Evolutionary conservation across 2,113 vertebrate species (phyloP).

Genomic region (Syngnathus typhle): DNA sequence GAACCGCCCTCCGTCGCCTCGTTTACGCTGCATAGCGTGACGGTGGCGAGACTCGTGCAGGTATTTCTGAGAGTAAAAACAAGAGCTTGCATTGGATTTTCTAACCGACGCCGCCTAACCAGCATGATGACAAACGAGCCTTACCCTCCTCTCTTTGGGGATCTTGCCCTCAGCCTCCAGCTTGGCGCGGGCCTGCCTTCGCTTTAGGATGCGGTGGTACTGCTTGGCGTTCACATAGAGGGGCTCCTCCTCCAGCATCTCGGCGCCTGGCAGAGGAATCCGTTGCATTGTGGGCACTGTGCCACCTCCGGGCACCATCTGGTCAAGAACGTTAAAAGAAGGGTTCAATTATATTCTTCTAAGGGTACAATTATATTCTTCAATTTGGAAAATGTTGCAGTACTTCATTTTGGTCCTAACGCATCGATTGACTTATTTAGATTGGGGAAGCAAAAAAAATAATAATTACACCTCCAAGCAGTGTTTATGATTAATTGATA

Average conservation of each 20-base stretch:
- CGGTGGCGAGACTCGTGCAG: constrained; percentile 93
- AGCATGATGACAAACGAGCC: constrained; percentile 9
- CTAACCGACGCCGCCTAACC: background rate
- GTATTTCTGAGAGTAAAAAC: constrained; percentile 80
- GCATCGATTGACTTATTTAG: background rate
- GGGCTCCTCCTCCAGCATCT: constrained; percentile 97
- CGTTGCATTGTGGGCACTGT: constrained; percentile 90
- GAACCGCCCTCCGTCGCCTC: constrained; percentile 93
- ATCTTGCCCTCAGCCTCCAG: constrained; percentile 97
- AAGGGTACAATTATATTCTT: background rate
- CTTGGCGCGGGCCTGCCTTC: constrained; percentile 91
- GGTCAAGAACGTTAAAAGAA: background rate
- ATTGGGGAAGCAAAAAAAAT: too few relatives aligned
- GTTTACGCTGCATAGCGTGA: constrained; percentile 94
- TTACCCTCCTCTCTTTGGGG: constrained; percentile 93
- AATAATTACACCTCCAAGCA: constrained; percentile 13
- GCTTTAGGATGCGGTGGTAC: constrained; percentile 95
- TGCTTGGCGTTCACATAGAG: constrained; percentile 98
- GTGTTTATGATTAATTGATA: constrained; percentile 18
- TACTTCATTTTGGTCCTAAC: background rate
- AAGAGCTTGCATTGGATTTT: background rate
- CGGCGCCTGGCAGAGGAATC: constrained; percentile 92
- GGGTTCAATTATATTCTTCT: too few relatives aligned
- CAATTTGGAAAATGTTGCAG: background rate
- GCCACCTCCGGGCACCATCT: constrained; percentile 95